phyloP scores from a whole-genome alignment of 2,113 vertebrate species.

The Canis aureus region DNA sequence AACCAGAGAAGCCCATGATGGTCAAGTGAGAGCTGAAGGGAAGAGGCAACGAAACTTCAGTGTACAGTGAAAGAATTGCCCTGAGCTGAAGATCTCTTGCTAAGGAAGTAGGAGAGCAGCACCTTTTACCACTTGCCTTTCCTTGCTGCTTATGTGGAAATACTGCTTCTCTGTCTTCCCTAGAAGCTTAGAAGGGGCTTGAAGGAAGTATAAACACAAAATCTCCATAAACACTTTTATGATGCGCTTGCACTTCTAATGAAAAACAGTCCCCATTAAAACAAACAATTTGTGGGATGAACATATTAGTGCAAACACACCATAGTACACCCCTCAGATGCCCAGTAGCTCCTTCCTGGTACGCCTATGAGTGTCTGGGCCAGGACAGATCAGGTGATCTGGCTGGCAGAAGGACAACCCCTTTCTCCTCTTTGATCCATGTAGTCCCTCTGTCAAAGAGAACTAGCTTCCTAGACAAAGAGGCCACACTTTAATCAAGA shows the following conservation, averaged over 20 bases:
- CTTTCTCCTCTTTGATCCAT: neutral
- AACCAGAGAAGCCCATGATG: neutral
- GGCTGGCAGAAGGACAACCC: neutral
- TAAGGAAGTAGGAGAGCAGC: neutral
- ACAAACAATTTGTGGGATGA: neutral
- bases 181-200: neutral
- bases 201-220: neutral
- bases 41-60: neutral
- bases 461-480: conserved; percentile 5
- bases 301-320: neutral
- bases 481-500: neutral
- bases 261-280: neutral
- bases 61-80: fast-evolving
- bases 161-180: neutral
- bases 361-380: neutral
- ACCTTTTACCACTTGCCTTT: neutral
- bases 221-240: neutral
- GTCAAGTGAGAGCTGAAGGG: neutral
- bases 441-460: neutral
- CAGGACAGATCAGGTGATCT: neutral
- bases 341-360: neutral
- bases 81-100: neutral
- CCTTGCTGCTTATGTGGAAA: neutral
- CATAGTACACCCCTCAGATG: fast-evolving
- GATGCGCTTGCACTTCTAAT: neutral